A percentile compares a stretch with the other conserved stretches of the same genome.
These are phyloP conservation scores for Ibidorhyncha struthersii DNA, from an alignment of 2,113 vertebrate genomes.

Conservation along the genomic window DNA sequence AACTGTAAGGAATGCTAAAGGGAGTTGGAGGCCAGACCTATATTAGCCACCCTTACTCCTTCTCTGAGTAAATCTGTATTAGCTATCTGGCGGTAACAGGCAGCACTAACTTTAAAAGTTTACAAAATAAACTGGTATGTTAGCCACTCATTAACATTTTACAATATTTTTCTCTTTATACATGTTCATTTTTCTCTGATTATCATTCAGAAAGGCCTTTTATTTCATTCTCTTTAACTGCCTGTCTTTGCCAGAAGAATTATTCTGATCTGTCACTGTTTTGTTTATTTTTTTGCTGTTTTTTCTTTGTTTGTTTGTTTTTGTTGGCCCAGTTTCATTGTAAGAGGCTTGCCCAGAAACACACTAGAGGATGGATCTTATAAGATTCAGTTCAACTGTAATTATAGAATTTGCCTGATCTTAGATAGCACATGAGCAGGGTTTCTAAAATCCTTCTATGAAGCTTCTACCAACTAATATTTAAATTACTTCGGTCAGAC, in stretches of 20 bases:
- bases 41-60: not conserved
- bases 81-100: not conserved
- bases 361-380: not conserved
- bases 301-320: constrained; percentile 47
- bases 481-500: not conserved
- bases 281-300: not conserved
- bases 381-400: not conserved
- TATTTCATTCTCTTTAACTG: constrained; percentile 48
- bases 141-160: not conserved
- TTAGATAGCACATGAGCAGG: not conserved
- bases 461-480: not conserved
- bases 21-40: not conserved
- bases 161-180: constrained; percentile 12
- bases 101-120: not conserved
- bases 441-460: not conserved
- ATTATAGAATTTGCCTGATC: not conserved
- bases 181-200: constrained; percentile 45
- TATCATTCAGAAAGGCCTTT: constrained; percentile 23
- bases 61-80: not conserved
- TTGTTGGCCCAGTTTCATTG: constrained; percentile 41
- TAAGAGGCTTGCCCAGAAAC: constrained; percentile 38
- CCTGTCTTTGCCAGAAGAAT: constrained; percentile 52
- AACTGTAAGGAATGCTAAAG: not conserved
- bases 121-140: not conserved
- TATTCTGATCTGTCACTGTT: not conserved